A percentile compares a stretch with the other conserved stretches of the same genome.
Conservation (phyloP, 2,113 vertebrate species). For the Centropristis striata region DNA sequence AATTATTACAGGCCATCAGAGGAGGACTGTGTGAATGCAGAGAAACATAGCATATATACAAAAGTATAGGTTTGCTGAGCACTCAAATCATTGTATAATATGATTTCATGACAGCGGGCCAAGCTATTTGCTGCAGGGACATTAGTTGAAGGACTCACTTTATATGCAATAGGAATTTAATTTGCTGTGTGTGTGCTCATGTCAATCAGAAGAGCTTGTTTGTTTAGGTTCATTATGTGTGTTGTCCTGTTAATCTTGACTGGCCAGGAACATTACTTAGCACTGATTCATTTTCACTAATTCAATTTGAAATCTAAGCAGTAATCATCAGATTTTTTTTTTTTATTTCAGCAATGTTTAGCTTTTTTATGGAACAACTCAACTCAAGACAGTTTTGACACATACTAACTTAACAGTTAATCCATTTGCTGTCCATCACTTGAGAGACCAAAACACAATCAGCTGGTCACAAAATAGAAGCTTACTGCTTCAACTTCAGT, state of each 20-base stretch:
- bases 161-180: constrained; percentile 42
- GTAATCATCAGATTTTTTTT: background rate
- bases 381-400: background rate
- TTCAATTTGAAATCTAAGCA: background rate
- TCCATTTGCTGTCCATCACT: constrained; percentile 24
- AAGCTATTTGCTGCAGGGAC: constrained; percentile 36
- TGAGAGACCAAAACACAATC: constrained; percentile 38
- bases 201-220: constrained; percentile 21
- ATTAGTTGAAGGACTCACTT: constrained; percentile 29
- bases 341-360: background rate
- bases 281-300: background rate
- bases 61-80: constrained; percentile 23
- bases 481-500: background rate
- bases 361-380: background rate
- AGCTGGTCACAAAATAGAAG: background rate
- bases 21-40: constrained; percentile 26
- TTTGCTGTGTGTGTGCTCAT: constrained; percentile 29
- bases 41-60: constrained; percentile 5
- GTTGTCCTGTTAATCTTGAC: background rate
- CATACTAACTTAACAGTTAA: background rate
- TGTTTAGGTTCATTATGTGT: constrained; percentile 4
- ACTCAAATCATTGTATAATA: constrained; percentile 15
- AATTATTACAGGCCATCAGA: constrained; percentile 1
- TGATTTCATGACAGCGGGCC: constrained; percentile 26
- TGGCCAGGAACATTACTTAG: background rate